phyloP scores from a whole-genome alignment of 1,140 invertebrate species.

The Rhopalosiphum padi region DNA sequence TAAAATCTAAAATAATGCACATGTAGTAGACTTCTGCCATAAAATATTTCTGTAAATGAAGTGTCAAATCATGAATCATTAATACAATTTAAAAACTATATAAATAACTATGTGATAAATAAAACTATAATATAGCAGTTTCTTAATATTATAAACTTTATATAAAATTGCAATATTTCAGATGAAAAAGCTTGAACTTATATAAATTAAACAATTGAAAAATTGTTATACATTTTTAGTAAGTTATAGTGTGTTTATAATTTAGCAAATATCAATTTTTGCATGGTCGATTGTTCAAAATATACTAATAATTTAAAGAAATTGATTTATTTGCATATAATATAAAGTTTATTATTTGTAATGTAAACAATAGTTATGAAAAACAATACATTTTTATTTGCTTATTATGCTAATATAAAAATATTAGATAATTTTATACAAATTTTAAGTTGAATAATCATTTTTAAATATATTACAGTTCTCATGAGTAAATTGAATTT shows the following conservation, averaged over 20 bases:
- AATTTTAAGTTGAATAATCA: not conserved
- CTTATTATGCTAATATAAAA: not conserved
- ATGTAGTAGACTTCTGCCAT: not conserved
- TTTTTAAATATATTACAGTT: not conserved
- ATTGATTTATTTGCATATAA: not conserved
- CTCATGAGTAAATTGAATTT: not conserved
- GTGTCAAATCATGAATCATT: not conserved
- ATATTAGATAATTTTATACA: not conserved
- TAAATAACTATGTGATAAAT: not conserved
- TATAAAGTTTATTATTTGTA: not conserved
- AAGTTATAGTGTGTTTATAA: not conserved
- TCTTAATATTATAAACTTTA: not conserved
- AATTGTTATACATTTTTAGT: not conserved
- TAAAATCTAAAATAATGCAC: not conserved
- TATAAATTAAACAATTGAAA: conserved; percentile 19
- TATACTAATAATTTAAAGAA: not conserved
- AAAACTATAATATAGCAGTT: not conserved
- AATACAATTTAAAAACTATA: not conserved
- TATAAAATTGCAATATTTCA: conserved; percentile 45
- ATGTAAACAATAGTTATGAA: not conserved
- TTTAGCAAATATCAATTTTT: not conserved
- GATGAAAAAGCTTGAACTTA: conserved; percentile 51
- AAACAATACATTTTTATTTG: not conserved
- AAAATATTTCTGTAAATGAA: not conserved
- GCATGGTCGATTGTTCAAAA: not conserved